These are phyloP conservation scores for Cebidichthys violaceus DNA, from an alignment of 2,113 vertebrate species.

Conservation along the genomic window DNA sequence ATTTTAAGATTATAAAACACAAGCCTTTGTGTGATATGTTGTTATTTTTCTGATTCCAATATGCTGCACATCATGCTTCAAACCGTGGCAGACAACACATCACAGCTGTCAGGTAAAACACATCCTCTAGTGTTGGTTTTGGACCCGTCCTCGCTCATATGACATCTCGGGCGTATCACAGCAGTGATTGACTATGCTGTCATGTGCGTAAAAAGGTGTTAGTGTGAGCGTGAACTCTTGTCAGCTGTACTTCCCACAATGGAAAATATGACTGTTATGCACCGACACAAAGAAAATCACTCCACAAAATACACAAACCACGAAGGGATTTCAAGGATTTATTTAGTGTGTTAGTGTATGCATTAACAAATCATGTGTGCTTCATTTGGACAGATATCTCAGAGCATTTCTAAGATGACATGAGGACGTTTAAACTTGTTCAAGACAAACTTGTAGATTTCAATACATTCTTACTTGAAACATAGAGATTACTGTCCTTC, in stretches of 20 bases:
- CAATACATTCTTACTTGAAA: conserved; percentile 34
- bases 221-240: conserved; percentile 1
- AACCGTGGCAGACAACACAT: conserved; percentile 40
- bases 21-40: conserved; percentile 4
- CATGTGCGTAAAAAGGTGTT: conserved; percentile 7
- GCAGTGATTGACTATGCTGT: conserved; percentile 24
- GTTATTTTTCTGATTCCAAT: conserved; percentile 30
- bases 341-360: conserved; percentile 54
- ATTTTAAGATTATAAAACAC: no score
- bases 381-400: conserved; percentile 29
- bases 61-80: conserved; percentile 17
- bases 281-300: not conserved
- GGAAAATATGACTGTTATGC: conserved; percentile 42
- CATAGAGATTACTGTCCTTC: not conserved
- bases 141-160: conserved; percentile 2
- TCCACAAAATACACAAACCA: not conserved
- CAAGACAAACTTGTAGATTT: not conserved
- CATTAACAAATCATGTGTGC: conserved; percentile 39
- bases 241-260: not conserved
- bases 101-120: conserved; percentile 53
- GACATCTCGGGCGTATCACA: conserved; percentile 8
- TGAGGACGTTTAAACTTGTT: conserved; percentile 7
- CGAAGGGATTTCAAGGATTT: conserved; percentile 37
- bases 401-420: conserved; percentile 27
- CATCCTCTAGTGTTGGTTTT: conserved; percentile 49